Evolutionary conservation across 2,888 invertebrate genomes (phyloP).

Genomic region (Leptogaster cylindrica): DNA sequence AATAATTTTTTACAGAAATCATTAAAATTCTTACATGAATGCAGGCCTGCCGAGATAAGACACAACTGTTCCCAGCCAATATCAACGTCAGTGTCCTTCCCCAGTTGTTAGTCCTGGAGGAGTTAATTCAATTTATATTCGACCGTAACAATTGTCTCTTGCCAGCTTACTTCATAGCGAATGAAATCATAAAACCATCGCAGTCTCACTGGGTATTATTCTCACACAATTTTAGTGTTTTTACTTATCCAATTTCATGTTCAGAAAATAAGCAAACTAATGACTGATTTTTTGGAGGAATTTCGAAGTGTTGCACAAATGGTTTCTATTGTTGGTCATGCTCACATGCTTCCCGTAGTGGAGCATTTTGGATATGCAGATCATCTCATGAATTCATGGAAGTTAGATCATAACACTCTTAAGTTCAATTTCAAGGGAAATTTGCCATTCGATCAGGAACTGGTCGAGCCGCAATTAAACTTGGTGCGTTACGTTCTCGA

Average conservation of each 20-base stretch:
- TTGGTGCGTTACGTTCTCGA: slow-evolving; percentile 88
- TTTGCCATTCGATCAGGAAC: slow-evolving; percentile 86
- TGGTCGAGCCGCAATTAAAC: slow-evolving; percentile 86
- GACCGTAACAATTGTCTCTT: slow-evolving; percentile 89
- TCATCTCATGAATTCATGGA: slow-evolving; percentile 91
- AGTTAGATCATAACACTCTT: slow-evolving; percentile 82
- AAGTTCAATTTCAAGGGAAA: slow-evolving; percentile 71
- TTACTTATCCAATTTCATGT: too few relatives aligned
- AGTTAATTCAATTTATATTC: slow-evolving; percentile 86
- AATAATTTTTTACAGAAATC: not conserved
- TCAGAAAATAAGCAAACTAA: slow-evolving; percentile 83
- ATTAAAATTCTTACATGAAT: not conserved
- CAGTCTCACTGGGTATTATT: slow-evolving; percentile 89
- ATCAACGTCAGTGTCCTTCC: slow-evolving; percentile 82
- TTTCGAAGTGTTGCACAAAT: slow-evolving; percentile 94
- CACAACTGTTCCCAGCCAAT: slow-evolving; percentile 78
- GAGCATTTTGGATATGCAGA: slow-evolving; percentile 92
- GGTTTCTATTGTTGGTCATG: slow-evolving; percentile 90
- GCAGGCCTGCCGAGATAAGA: slow-evolving; percentile 88
- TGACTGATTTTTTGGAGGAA: slow-evolving; percentile 90
- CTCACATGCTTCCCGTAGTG: slow-evolving; percentile 91
- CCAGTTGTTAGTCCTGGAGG: slow-evolving; percentile 80
- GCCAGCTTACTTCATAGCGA: slow-evolving; percentile 94
- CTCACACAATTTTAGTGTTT: too few relatives aligned
- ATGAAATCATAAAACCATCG: slow-evolving; percentile 83